These are phyloP conservation scores for Neopipo cinnamomea DNA, from an alignment of 2,113 vertebrate species.

Conservation along the genomic window DNA sequence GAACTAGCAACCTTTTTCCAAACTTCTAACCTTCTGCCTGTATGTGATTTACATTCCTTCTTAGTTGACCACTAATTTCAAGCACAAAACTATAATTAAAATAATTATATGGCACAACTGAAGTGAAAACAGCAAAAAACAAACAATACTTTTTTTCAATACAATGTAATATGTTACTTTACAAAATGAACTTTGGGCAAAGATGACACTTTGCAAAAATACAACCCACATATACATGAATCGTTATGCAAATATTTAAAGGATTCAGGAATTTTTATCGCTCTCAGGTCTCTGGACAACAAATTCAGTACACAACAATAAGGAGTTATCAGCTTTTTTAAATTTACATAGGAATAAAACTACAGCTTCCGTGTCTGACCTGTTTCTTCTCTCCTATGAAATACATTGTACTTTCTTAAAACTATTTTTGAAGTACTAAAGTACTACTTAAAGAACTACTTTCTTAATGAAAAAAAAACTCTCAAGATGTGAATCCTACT, in stretches of 20 bases:
- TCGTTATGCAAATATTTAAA: not conserved
- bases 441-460: not conserved
- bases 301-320: not conserved
- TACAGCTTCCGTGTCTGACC: not conserved
- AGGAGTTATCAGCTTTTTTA: not conserved
- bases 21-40: not conserved
- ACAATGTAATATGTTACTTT: not conserved
- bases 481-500: not conserved
- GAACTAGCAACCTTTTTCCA: not conserved
- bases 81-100: not conserved
- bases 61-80: not conserved
- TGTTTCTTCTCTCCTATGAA: not conserved
- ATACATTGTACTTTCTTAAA: not conserved
- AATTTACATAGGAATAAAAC: not conserved
- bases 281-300: not conserved
- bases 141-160: not conserved
- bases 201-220: not conserved
- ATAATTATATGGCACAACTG: not conserved
- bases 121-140: not conserved
- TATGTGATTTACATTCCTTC: conserved; percentile 21
- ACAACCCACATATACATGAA: not conserved
- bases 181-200: not conserved
- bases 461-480: not conserved
- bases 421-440: not conserved
- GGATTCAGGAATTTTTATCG: not conserved